These are phyloP conservation scores for Melieria crassipennis DNA, from an alignment of 2,888 invertebrate genomes.

Conservation along the genomic window DNA sequence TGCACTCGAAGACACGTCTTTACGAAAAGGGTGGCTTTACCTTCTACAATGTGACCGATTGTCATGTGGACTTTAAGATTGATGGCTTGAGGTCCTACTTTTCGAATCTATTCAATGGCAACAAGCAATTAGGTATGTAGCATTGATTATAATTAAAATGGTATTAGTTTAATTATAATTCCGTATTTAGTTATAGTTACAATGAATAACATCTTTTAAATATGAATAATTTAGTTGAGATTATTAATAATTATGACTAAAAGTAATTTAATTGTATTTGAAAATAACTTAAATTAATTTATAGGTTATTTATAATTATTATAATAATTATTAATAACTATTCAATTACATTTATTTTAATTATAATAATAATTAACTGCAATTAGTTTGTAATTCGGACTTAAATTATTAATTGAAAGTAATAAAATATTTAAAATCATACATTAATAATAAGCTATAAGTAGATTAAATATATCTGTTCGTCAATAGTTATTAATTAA, in stretches of 20 bases:
- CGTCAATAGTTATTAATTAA: too few species aligned
- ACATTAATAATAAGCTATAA: too few species aligned
- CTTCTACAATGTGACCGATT: conserved; percentile 76
- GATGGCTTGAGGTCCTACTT: conserved; percentile 75
- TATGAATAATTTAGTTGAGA: not conserved
- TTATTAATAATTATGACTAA: not conserved
- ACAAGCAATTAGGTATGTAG: conserved; percentile 73
- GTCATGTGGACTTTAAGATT: conserved; percentile 75
- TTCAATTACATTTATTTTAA: too few species aligned
- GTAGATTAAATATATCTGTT: too few species aligned
- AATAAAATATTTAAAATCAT: too few species aligned
- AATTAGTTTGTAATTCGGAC: too few species aligned
- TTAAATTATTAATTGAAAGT: too few species aligned
- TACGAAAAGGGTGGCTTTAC: conserved; percentile 72
- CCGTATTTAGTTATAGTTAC: not conserved
- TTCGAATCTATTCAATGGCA: conserved; percentile 78
- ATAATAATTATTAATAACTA: too few species aligned
- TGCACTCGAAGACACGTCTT: conserved; percentile 73
- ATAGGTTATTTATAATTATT: too few species aligned
- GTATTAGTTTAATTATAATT: not conserved
- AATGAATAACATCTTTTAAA: not conserved
- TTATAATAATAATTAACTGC: too few species aligned
- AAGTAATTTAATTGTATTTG: not conserved
- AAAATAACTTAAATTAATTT: too few species aligned
- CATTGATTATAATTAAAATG: not conserved